Evolutionary conservation across 1,140 invertebrate species (phyloP).

Genomic region (Bicyclus anynana): DNA sequence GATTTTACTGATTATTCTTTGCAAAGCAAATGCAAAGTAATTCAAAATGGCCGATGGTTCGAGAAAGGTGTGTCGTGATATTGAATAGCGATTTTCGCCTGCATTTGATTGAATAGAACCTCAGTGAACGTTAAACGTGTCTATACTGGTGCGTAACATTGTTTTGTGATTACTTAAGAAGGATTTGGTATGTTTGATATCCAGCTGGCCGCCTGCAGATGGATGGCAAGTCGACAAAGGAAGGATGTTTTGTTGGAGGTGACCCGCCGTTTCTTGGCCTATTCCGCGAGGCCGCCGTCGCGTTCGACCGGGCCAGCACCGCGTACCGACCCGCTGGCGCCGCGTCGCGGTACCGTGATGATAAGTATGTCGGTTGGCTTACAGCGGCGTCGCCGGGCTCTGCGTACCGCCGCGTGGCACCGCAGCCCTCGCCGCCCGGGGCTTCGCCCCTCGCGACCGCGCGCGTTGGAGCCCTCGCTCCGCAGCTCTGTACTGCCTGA

Average conservation of each 20-base stretch:
- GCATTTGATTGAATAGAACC: conserved; percentile 66
- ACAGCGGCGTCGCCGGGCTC: conserved; percentile 62
- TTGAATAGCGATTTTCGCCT: conserved; percentile 51
- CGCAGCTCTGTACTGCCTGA: conserved; percentile 43
- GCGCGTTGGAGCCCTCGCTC: conserved; percentile 74
- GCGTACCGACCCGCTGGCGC: too few species aligned
- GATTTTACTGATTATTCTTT: too few species aligned
- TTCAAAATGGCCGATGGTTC: conserved; percentile 71
- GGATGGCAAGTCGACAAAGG: conserved; percentile 37
- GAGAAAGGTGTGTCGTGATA: conserved; percentile 69
- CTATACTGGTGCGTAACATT: conserved; percentile 74
- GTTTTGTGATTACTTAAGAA: conserved; percentile 72
- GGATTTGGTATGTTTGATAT: conserved; percentile 71
- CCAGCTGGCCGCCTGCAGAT: conserved; percentile 39
- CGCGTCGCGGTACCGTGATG: conserved; percentile 62
- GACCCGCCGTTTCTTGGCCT: conserved; percentile 45
- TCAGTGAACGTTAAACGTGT: conserved; percentile 71
- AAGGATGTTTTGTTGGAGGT: conserved; percentile 36
- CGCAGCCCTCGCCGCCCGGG: conserved; percentile 50
- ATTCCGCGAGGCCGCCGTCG: conserved; percentile 58
- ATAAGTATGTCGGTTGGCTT: conserved; percentile 71
- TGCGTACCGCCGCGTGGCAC: conserved; percentile 61
- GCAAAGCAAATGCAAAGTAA: conserved; percentile 20
- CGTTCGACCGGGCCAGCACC: conserved; percentile 64
- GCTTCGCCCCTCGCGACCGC: conserved; percentile 68